These are phyloP conservation scores for Salvelinus fontinalis DNA, from an alignment of 2,113 vertebrate genomes.

Conservation along the genomic window DNA sequence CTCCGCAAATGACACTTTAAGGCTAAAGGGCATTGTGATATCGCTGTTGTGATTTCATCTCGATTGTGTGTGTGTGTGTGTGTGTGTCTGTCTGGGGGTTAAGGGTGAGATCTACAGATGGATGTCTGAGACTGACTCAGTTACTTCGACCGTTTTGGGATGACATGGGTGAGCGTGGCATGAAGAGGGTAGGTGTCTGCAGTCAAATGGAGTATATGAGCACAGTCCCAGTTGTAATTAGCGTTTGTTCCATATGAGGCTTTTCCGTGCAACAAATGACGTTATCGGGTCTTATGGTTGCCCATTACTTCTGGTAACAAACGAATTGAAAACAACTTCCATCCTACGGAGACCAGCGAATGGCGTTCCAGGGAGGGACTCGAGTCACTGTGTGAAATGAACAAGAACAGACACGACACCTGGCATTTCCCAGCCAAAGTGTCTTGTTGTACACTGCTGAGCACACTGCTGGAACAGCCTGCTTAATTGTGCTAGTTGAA, in stretches of 20 bases:
- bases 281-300: constrained; percentile 63
- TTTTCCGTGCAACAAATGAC: constrained; percentile 51
- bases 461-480: constrained; percentile 44
- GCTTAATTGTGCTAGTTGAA: constrained; percentile 53
- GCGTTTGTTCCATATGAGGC: constrained; percentile 56
- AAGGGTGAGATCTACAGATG: constrained; percentile 52
- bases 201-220: constrained; percentile 78
- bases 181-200: constrained; percentile 70
- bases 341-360: constrained; percentile 65
- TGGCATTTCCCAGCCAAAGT: constrained; percentile 65
- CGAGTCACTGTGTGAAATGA: constrained; percentile 68
- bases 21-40: neutral
- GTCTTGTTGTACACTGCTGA: constrained; percentile 65
- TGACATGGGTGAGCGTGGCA: constrained; percentile 57
- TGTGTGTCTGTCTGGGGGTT: constrained; percentile 1
- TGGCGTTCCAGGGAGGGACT: constrained; percentile 56
- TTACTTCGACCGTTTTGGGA: constrained; percentile 44
- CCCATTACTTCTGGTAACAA: constrained; percentile 77
- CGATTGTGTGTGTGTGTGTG: neutral
- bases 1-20: constrained; percentile 33
- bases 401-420: constrained; percentile 74
- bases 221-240: constrained; percentile 70
- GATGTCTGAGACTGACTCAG: constrained; percentile 51
- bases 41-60: too few relatives aligned
- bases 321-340: constrained; percentile 66